Percentiles rank a stretch among this genome's conserved stretches.
phyloP scores from a whole-genome alignment of 2,797 vertebrate species.

The Xerus rutilus region DNA sequence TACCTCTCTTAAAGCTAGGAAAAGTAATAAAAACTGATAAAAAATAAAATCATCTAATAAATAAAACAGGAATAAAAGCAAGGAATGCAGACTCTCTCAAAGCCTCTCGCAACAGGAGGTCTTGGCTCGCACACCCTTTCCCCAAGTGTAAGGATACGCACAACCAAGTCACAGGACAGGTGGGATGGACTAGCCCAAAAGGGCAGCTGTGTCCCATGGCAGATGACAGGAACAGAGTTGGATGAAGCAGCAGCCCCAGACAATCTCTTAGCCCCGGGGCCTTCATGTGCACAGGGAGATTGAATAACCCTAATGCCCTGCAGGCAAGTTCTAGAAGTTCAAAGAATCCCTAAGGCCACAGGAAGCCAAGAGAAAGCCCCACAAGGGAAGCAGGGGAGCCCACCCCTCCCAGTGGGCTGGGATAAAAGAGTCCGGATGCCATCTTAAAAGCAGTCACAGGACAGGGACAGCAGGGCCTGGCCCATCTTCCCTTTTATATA shows the following conservation, averaged over 20 bases:
- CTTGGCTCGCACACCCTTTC: no score
- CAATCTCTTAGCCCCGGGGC: neutral
- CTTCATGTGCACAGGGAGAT: neutral
- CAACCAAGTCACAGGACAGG: no score
- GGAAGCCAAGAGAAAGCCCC: neutral
- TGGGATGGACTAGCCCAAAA: neutral
- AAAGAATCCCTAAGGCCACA: neutral
- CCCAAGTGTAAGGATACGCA: neutral
- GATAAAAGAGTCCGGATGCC: neutral
- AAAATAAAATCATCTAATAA: neutral
- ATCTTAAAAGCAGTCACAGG: neutral
- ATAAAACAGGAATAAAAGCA: neutral
- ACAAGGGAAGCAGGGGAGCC: neutral
- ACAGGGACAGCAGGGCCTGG: neutral
- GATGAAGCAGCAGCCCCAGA: neutral
- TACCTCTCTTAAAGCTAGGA: neutral
- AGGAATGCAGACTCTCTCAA: neutral
- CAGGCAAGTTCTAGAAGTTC: neutral
- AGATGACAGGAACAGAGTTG: neutral
- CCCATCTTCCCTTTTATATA: neutral
- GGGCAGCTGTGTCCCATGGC: neutral
- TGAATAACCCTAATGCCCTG: neutral
- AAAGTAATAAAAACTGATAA: slow-evolving; percentile 22
- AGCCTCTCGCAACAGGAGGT: neutral
- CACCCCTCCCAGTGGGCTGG: neutral